Percentiles rank a stretch among this genome's conserved stretches.
Conservation (phyloP, 2,888 invertebrate species). For the Pachycephus smyrnensis region DNA sequence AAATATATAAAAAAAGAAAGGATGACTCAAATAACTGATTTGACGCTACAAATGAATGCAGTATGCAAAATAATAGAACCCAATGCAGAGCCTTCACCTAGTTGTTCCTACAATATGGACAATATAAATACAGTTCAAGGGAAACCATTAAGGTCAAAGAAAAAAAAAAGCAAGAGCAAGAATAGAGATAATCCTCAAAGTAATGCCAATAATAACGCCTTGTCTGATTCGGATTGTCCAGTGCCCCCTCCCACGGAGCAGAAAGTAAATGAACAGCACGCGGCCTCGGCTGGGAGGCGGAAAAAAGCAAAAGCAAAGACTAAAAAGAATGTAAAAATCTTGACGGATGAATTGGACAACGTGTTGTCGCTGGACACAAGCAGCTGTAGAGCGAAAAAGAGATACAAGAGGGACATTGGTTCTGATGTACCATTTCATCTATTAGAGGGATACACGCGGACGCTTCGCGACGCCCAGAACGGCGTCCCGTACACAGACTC, state of each 20-base stretch:
- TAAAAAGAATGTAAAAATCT: background rate
- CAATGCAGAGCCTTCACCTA: constrained; percentile 1
- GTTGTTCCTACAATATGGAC: background rate
- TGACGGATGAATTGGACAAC: background rate
- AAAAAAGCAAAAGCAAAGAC: background rate
- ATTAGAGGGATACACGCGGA: background rate
- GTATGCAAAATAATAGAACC: constrained; percentile 38
- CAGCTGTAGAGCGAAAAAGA: background rate
- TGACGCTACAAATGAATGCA: constrained; percentile 36
- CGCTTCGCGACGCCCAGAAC: background rate
- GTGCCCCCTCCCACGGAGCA: background rate
- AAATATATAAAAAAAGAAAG: constrained; percentile 28
- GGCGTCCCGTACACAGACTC: background rate
- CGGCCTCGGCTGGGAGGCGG: background rate
- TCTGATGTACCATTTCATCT: background rate
- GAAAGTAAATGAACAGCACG: background rate
- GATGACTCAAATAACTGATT: constrained; percentile 34
- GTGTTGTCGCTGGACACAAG: background rate
- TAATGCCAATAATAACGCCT: background rate
- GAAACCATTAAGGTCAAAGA: background rate
- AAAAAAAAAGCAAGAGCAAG: background rate
- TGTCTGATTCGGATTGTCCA: background rate
- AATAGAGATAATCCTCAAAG: background rate
- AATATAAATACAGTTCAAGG: background rate
- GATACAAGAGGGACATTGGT: background rate